Evolutionary conservation across 2,888 invertebrate genomes (phyloP), one percentile per base, ranked within the genome.

Genomic region (Lithosia quadra): DNA sequence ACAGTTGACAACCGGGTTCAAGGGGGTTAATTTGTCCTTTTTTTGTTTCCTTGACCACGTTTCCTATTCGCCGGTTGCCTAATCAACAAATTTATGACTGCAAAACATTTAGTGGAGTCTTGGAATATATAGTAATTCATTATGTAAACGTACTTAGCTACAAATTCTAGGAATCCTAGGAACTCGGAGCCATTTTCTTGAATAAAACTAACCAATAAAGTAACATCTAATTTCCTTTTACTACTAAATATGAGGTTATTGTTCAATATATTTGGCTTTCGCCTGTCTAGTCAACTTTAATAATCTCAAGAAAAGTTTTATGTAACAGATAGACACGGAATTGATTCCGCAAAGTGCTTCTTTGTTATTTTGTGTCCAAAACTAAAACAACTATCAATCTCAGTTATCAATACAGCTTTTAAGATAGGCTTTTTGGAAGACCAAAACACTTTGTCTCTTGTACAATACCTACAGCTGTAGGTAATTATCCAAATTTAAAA

Each of bases 341-440:
- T 62, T 62, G 13, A 49, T 62, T 43, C 3, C 62, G n/a, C 28
- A 62, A 62, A 62, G 39, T 49, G 62, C 28, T 62, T 49, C 13
- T 62, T n/a, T 33, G 49, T 13, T 24, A 33, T 28, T 49, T 49
- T 21, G 18, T 22, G 39, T n/a, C 21, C 28, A n/a, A 49, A 49
- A 28, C 28, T 24, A 39, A 60, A 56, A 56, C 15, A 56, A 28
- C 24, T 22, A 56, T 56, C 24, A 56, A 56, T 56, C 56, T 24
- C 15, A 1, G 21, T 22, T 13, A 56, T 56, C 15, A 56, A 13
- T 28, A 56, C 28, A 56, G 56, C 24, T 56, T 28, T 56, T 18
- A 18, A 49, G 49, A 49, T 49, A 49, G n/a, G 49, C 9, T n/a
- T n/a, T n/a, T 49, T 49, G 49, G 3, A 18, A 49, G 18, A 49